Evolutionary conservation across 2,797 vertebrate genomes (phyloP), one percentile per base, ranked within the genome.

Genomic region (Anomalospiza imberbis): DNA sequence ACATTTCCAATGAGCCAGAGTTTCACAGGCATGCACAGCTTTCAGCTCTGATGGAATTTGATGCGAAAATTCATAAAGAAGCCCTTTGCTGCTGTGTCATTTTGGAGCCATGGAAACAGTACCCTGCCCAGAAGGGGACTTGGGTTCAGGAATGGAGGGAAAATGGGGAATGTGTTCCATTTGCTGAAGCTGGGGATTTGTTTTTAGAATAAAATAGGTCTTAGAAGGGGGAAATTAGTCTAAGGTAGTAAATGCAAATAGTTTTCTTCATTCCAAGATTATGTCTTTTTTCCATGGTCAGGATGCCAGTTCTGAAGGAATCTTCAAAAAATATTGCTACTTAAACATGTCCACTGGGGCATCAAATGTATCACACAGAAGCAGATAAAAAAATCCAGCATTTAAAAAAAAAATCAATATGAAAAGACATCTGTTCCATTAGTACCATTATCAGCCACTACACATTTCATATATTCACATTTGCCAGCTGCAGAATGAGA

Each of bases 401-500:
- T 40, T n/a, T 2, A 65, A 28, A 3, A 10, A 38, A 60, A 58
- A 58, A 15, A 40, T 73, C 12, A 20, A 6, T 82, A 24, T 71
- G 34, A 79, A 91, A 70, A 89, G 57, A 47, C 80, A 82, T 94
- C 71, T 95, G 65, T 73, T 90, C 63, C 53, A 36, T 55, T 85
- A 91, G 15, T 87, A 91, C 7, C 40, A 44, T 82, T 94, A 92
- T 89, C 94, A 92, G 45, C 63, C 81, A 24, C 53, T 40, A 79
- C 71, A 92, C 80, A 93, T 91, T 91, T 94, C 55, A 31, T 21
- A 20, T 28, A 26, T 45, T 76, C 14, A 29, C 36, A 50, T 84
- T 85, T 92, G 60, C 80, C 90, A 93, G 91, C 48, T 84, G 74
- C n/a, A 60, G 80, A 36, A 53, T 71, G n/a, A 88, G 32, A 88